Evolutionary conservation across 2,113 vertebrate genomes (phyloP).

Genomic region (Erpornis zantholeuca): DNA sequence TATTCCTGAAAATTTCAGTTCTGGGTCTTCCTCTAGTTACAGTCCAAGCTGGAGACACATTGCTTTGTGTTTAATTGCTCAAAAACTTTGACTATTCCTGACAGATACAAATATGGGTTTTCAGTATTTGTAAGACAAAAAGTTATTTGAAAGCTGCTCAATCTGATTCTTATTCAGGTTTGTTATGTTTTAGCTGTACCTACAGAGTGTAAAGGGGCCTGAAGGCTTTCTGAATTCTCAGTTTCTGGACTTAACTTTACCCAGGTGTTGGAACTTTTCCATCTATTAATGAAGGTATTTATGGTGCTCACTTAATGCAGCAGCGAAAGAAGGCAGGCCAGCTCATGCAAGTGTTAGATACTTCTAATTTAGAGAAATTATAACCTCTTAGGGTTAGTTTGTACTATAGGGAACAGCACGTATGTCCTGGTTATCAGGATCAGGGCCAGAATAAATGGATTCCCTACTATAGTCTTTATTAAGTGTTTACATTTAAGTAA

Average conservation of each 20-base stretch:
- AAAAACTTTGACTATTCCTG: background rate
- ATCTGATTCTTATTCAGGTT: background rate
- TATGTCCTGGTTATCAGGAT: background rate
- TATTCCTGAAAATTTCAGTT: background rate
- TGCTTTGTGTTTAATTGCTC: background rate
- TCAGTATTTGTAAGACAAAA: background rate
- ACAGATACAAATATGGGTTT: background rate
- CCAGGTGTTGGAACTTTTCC: background rate
- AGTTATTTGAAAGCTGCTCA: background rate
- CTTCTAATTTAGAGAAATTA: background rate
- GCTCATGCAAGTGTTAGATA: background rate
- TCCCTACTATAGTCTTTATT: background rate
- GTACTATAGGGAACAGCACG: background rate
- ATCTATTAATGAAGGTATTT: background rate
- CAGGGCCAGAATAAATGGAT: background rate
- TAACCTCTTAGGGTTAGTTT: background rate
- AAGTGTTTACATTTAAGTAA: background rate
- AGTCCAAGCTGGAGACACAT: background rate
- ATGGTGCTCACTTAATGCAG: background rate
- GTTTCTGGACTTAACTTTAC: background rate
- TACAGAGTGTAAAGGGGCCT: background rate
- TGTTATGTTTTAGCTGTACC: background rate
- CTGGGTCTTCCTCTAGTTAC: background rate
- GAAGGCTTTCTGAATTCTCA: background rate
- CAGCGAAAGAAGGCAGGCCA: background rate